Base-by-base conservation (phyloP, 1,140 invertebrate species). In the Dendroctonus valens region DNA sequence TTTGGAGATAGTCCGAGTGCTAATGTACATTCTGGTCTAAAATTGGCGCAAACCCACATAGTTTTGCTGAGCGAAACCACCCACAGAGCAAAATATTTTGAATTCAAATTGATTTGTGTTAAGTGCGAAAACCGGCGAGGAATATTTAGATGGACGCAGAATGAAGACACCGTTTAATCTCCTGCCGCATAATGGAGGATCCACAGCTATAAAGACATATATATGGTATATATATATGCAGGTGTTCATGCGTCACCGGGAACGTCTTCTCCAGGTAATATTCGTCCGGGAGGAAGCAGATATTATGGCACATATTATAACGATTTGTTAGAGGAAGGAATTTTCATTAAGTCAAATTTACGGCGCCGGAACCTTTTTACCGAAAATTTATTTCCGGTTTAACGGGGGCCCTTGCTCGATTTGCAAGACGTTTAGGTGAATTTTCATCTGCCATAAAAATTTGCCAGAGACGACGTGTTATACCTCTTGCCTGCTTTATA, bases 311-410 rank as follows among this genome's bases (percentile, higher is more conserved):
- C 66, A 68, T 68, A 68, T 68, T 68, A 68, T 68, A 68, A 68
- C 66, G 66, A 68, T 68, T 68, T 68, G 66, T 68, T 68, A 68
- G 66, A 41, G 66, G 66, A 57, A 68, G 66, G 66, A 68, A 68
- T 68, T 68, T 68, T 68, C 66, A 68, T 68, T 68, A 68, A 68
- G 66, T 68, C 59, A 68, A 68, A 68, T 62, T 68, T 68, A 68
- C 66, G 66, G 58, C 57, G 26, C 37, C n/a, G 14, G 59, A 68
- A 63, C 66, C 66, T 68, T 68, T 68, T 68, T 68, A 68, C 59
- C 60, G 51, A 40, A 63, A 68, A 68, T 68, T 68, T 68, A 68
- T 68, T 68, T 63, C 66, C 59, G 66, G 66, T 62, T 68, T 68
- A 68, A 68, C 59, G 53, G 58, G 65, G 12, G 53, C 37, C 38